Percentiles rank a stretch among this genome's conserved stretches.
phyloP scores from a whole-genome alignment of 2,113 vertebrate genomes.

The Rhegmatorhina hoffmannsi region DNA sequence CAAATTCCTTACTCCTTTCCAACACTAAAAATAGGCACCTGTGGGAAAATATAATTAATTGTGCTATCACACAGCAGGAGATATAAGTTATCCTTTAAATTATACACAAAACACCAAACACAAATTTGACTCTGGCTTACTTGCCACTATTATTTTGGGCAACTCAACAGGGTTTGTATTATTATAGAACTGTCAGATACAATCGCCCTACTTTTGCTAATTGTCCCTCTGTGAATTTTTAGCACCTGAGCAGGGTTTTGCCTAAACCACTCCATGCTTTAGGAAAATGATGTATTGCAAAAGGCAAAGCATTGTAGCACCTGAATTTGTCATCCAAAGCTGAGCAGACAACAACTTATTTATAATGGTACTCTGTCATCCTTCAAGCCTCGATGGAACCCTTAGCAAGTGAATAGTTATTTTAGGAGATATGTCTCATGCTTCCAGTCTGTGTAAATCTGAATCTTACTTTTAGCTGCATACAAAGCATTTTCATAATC shows the following conservation, averaged over 20 bases:
- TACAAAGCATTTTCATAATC: neutral
- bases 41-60: constrained; percentile 35
- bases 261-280: constrained; percentile 8
- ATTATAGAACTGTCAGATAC: constrained; percentile 41
- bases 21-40: neutral
- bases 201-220: constrained; percentile 49
- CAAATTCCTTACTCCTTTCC: neutral
- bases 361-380: constrained; percentile 35
- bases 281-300: constrained; percentile 41
- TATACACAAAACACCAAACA: constrained; percentile 17
- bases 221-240: constrained; percentile 50
- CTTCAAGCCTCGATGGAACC: neutral
- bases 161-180: neutral
- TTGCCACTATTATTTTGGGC: neutral
- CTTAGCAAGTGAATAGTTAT: neutral
- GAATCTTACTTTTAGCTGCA: neutral
- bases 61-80: neutral
- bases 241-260: neutral
- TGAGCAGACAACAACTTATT: constrained; percentile 43
- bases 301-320: constrained; percentile 15
- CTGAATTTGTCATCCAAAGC: constrained; percentile 56
- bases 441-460: neutral
- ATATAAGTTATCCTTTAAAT: constrained; percentile 31
- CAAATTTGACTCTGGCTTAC: neutral
- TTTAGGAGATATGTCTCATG: neutral